A percentile compares a stretch with the other conserved stretches of the same genome.
These are phyloP conservation scores for Rhadina sibilatrix DNA, from an alignment of 2,113 vertebrate species.

Conservation along the genomic window DNA sequence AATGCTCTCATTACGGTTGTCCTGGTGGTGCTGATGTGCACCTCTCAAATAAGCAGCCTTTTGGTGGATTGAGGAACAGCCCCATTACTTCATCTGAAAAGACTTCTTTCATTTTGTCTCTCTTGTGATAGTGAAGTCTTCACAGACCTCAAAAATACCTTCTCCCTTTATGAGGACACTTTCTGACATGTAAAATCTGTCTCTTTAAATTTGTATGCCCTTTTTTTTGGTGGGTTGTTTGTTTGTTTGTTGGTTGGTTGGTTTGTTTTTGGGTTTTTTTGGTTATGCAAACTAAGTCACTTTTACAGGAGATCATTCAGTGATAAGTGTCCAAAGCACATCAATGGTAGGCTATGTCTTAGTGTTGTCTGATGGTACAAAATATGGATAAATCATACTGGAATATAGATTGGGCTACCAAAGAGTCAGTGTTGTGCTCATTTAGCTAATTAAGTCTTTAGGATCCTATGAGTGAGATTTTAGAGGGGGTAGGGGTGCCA, in stretches of 20 bases:
- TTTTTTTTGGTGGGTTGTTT: too few species aligned
- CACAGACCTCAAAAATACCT: not conserved
- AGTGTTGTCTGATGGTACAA: not conserved
- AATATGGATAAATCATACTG: constrained; percentile 14
- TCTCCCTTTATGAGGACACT: not conserved
- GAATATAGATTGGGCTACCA: not conserved
- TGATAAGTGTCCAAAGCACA: not conserved
- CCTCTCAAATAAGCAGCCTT: not conserved
- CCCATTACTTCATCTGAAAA: not conserved
- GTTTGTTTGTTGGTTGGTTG: too few species aligned
- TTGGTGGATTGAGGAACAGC: not conserved
- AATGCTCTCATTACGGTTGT: not conserved
- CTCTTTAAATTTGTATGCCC: not conserved
- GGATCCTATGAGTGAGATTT: constrained; percentile 31
- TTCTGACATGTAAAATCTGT: not conserved
- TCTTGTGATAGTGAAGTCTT: not conserved
- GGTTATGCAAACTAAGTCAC: not conserved
- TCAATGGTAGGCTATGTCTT: not conserved
- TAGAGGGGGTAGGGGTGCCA: not conserved
- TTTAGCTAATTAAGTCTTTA: constrained; percentile 5
- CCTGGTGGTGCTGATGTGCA: not conserved
- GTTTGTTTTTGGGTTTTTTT: not conserved
- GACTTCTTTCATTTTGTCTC: not conserved
- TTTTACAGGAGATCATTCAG: not conserved
- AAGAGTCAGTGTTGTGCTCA: not conserved